Conservation (phyloP, 2,888 invertebrate species). For the Sesamia inferens region DNA sequence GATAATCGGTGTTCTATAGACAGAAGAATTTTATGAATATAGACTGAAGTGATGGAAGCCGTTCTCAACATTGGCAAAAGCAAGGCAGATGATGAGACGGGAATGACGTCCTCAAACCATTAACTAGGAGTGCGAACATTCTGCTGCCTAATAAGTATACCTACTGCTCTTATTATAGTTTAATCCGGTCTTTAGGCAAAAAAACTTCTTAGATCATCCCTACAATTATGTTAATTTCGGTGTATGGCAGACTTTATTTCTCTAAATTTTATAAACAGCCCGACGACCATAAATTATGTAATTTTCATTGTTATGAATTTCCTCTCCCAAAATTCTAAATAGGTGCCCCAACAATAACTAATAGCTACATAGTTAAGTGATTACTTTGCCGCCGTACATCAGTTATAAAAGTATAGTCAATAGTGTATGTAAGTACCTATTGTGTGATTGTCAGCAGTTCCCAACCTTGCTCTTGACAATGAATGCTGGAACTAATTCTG, state of each 20-base stretch:
- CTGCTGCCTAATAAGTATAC: no score
- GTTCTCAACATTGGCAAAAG: no score
- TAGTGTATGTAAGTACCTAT: constrained; percentile 1
- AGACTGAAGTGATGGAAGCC: no score
- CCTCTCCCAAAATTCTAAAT: constrained; percentile 16
- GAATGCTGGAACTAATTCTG: constrained; percentile 59
- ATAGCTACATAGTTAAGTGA: constrained; percentile 14
- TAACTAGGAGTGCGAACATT: no score
- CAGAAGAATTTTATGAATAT: not conserved
- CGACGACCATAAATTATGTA: constrained; percentile 3
- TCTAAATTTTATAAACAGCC: not conserved
- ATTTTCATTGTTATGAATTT: constrained; percentile 10
- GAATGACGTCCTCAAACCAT: no score
- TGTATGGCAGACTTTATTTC: not conserved
- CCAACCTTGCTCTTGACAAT: constrained; percentile 68
- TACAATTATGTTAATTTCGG: not conserved
- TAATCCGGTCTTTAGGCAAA: not conserved
- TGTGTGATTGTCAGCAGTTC: constrained; percentile 33
- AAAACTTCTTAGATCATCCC: not conserved
- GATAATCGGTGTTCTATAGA: not conserved
- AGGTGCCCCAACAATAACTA: constrained; percentile 24
- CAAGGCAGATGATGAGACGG: no score
- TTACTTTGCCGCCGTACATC: constrained; percentile 22
- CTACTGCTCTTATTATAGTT: not conserved
- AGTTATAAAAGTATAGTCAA: constrained; percentile 28